phyloP scores from a whole-genome alignment of 2,797 vertebrate genomes.

The Siniperca undulata region DNA sequence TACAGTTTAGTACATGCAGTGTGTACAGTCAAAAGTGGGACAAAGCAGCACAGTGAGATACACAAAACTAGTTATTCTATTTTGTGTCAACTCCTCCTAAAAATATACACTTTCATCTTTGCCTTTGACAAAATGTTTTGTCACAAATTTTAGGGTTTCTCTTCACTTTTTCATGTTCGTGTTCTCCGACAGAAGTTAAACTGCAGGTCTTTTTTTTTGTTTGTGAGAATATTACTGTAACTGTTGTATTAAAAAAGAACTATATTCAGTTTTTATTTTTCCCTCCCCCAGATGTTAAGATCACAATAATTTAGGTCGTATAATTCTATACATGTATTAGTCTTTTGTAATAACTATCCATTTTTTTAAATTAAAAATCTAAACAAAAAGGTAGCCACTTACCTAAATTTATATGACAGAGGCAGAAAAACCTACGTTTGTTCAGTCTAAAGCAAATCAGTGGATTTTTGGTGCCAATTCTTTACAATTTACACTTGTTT shows the following conservation, averaged over 20 bases:
- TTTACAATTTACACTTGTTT: constrained; percentile 40
- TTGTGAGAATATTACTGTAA: not conserved
- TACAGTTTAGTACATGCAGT: constrained; percentile 73
- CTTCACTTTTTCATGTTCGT: constrained; percentile 13
- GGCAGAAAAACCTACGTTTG: constrained; percentile 17
- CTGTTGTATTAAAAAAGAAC: constrained; percentile 21
- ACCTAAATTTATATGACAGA: constrained; percentile 33
- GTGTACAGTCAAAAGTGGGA: constrained; percentile 58
- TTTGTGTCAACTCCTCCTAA: constrained; percentile 28
- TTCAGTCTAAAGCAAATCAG: constrained; percentile 25
- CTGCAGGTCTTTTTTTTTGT: not conserved
- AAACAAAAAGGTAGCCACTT: constrained; percentile 43
- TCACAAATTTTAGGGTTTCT: constrained; percentile 1
- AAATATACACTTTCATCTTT: constrained; percentile 33
- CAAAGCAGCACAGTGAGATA: constrained; percentile 51
- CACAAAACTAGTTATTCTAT: constrained; percentile 37
- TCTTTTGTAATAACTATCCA: constrained; percentile 33
- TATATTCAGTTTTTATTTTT: not conserved
- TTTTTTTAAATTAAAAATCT: constrained; percentile 48
- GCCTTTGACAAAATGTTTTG: constrained; percentile 16
- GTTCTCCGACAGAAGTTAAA: constrained; percentile 5
- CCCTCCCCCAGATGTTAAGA: constrained; percentile 20
- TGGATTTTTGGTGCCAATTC: constrained; percentile 11
- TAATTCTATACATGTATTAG: constrained; percentile 43
- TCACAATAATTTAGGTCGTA: constrained; percentile 55